Evolutionary conservation across 2,113 vertebrate genomes (phyloP).

Genomic region (Castor canadensis): DNA sequence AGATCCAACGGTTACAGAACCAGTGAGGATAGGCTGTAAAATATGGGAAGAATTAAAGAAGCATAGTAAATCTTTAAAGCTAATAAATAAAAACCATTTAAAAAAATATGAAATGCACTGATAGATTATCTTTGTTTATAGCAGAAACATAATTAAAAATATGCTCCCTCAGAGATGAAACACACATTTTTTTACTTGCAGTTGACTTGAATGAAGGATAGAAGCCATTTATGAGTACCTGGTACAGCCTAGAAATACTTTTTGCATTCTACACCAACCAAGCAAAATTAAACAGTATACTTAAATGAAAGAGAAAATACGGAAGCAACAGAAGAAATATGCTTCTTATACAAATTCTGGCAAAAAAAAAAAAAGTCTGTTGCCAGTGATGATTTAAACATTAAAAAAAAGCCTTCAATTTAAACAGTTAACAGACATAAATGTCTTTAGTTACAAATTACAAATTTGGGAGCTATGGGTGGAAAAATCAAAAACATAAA

Average conservation of each 20-base stretch:
- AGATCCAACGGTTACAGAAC: constrained; percentile 91
- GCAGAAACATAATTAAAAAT: constrained; percentile 35
- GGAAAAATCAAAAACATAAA: background rate
- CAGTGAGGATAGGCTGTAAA: constrained; percentile 91
- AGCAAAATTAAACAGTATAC: background rate
- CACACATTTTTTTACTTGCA: background rate
- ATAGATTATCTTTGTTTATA: background rate
- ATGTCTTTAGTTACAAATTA: constrained; percentile 12
- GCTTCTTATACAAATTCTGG: background rate
- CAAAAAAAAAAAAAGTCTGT: background rate
- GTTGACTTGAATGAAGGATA: background rate
- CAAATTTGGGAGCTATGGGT: background rate
- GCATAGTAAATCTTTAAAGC: background rate
- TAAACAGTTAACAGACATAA: constrained; percentile 14
- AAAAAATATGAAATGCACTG: background rate
- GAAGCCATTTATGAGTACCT: background rate
- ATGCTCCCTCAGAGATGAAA: background rate
- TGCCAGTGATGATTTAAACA: constrained; percentile 45
- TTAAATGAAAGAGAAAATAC: constrained; percentile 43
- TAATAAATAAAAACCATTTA: background rate
- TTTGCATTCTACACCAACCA: background rate
- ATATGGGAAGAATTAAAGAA: constrained; percentile 24
- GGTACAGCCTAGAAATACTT: background rate
- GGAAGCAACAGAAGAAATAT: background rate
- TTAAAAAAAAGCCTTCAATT: background rate